Evolutionary conservation across 2,797 vertebrate genomes (phyloP).

Genomic region (Pangasius larnaudii): DNA sequence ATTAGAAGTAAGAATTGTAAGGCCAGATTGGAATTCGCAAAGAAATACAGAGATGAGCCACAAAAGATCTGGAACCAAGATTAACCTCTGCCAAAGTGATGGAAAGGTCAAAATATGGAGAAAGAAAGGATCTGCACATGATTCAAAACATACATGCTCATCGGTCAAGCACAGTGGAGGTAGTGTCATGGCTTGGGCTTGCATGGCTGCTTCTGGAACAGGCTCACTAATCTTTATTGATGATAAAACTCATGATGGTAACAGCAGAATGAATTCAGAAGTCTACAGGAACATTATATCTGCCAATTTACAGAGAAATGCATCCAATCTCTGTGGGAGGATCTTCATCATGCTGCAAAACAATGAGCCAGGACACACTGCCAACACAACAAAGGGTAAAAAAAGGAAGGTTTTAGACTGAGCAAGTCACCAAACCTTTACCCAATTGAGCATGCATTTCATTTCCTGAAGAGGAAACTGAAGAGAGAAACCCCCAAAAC

Average conservation of each 20-base stretch:
- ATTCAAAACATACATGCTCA: background rate
- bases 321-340: background rate
- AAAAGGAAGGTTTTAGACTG: background rate
- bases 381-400: background rate
- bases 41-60: background rate
- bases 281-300: background rate
- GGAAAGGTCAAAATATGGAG: background rate
- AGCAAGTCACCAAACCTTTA: background rate
- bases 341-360: background rate
- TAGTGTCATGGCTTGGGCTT: background rate
- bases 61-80: background rate
- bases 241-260: background rate
- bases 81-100: background rate
- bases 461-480: background rate
- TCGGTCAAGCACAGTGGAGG: too few species aligned
- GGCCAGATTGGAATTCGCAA: background rate
- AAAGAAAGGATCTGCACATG: background rate
- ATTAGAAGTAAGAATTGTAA: background rate
- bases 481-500: background rate
- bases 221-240: background rate
- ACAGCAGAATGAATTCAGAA: background rate
- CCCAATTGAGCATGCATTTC: background rate
- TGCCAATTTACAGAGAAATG: background rate
- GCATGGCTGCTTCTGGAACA: background rate
- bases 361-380: background rate